Evolutionary conservation across 2,797 vertebrate species (phyloP).

Genomic region (Synaphobranchus kaupii): DNA sequence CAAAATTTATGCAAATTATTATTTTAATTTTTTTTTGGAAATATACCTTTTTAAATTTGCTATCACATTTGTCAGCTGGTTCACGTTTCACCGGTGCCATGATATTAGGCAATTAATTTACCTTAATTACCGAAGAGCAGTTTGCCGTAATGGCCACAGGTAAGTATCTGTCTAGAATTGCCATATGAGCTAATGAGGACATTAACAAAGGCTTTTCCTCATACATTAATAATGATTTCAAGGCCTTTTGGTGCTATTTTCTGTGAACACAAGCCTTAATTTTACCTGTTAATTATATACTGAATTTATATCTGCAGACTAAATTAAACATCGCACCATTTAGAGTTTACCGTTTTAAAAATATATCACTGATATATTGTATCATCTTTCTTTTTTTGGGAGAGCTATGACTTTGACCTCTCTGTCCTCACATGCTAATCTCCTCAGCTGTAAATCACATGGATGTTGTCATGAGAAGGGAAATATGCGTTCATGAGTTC

Average conservation of each 20-base stretch:
- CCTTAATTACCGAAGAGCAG: constrained; percentile 7
- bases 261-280: neutral
- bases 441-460: neutral
- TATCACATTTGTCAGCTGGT: neutral
- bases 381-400: neutral
- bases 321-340: neutral
- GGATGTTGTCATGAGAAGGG: neutral
- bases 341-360: neutral
- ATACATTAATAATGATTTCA: constrained; percentile 15
- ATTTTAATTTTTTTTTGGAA: neutral
- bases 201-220: constrained; percentile 1
- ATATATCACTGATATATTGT: neutral
- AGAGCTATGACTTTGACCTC: neutral
- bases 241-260: neutral
- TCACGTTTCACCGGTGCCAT: neutral
- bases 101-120: constrained; percentile 9
- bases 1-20: neutral
- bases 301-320: neutral
- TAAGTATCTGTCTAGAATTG: constrained; percentile 7
- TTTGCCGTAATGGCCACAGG: constrained; percentile 6
- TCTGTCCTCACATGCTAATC: neutral
- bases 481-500: neutral
- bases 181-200: constrained; percentile 12
- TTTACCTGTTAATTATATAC: neutral
- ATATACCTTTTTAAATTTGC: neutral